Conservation (phyloP, 2,888 invertebrate species). For the Ophioninae sp. region DNA sequence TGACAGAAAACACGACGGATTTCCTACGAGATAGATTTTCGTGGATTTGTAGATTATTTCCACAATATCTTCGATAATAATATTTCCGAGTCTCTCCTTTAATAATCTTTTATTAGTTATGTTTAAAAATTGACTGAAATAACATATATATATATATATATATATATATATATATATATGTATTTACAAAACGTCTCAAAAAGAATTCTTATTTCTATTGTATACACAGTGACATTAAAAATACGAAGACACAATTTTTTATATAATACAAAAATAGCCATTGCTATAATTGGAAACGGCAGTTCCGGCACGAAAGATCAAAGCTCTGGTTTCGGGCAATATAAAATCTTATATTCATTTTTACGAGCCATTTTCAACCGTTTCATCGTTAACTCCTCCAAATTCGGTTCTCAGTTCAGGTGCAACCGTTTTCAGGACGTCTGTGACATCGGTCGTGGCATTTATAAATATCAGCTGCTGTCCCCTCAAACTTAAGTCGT, state of each 20-base stretch:
- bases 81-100: background rate
- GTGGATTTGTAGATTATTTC: background rate
- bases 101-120: background rate
- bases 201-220: background rate
- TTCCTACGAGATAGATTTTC: background rate
- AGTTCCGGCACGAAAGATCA: too few species aligned
- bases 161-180: too few species aligned
- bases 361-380: constrained; percentile 1
- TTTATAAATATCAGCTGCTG: constrained; percentile 83
- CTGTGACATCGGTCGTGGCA: constrained; percentile 70
- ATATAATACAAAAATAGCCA: background rate
- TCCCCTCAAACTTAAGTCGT: constrained; percentile 82
- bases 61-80: background rate
- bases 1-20: constrained; percentile 55
- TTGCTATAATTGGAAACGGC: background rate
- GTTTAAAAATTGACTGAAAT: background rate
- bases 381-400: constrained; percentile 16
- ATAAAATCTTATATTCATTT: background rate
- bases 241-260: background rate
- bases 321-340: background rate
- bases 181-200: background rate
- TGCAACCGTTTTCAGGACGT: constrained; percentile 66
- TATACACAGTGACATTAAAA: background rate
- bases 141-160: too few species aligned
- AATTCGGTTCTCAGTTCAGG: constrained; percentile 67